Conservation (phyloP, 2,113 vertebrate species). For the Theropithecus gelada region DNA sequence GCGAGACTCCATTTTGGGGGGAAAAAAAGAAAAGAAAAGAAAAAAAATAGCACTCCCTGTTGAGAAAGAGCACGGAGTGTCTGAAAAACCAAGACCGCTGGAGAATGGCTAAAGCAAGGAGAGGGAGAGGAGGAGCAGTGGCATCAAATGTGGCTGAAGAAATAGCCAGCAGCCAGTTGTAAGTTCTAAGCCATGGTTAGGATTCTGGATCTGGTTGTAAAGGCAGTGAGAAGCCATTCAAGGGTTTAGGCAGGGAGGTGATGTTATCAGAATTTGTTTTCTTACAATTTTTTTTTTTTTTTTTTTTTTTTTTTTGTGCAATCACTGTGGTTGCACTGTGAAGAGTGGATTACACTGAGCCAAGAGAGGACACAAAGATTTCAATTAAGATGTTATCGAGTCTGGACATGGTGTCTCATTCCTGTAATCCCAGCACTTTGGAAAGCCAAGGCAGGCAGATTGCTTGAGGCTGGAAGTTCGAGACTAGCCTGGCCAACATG, state of each 20-base stretch:
- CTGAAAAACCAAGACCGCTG: background rate
- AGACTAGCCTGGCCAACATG: too few species aligned
- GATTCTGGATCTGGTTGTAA: constrained; percentile 10
- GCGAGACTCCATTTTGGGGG: too few species aligned
- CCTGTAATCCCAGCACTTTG: too few species aligned
- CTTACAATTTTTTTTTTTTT: background rate
- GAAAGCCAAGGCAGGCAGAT: too few species aligned
- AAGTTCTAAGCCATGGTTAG: constrained; percentile 6
- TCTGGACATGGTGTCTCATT: too few species aligned
- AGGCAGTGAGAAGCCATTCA: background rate
- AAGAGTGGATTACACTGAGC: background rate
- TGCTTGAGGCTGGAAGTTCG: too few species aligned
- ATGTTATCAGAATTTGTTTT: background rate
- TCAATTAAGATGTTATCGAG: background rate
- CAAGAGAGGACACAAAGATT: background rate
- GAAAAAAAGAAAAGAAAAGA: too few species aligned
- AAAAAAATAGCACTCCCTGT: too few species aligned
- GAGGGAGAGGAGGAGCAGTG: background rate
- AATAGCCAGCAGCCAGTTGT: background rate
- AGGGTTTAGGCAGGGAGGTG: background rate
- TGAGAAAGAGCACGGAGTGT: background rate
- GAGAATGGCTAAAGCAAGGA: background rate
- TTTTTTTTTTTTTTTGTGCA: background rate
- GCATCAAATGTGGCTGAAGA: background rate
- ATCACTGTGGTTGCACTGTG: background rate